A percentile compares a stretch with the other conserved stretches of the same genome.
phyloP scores from a whole-genome alignment of 2,113 vertebrate genomes.

The Macquaria ambigua region DNA sequence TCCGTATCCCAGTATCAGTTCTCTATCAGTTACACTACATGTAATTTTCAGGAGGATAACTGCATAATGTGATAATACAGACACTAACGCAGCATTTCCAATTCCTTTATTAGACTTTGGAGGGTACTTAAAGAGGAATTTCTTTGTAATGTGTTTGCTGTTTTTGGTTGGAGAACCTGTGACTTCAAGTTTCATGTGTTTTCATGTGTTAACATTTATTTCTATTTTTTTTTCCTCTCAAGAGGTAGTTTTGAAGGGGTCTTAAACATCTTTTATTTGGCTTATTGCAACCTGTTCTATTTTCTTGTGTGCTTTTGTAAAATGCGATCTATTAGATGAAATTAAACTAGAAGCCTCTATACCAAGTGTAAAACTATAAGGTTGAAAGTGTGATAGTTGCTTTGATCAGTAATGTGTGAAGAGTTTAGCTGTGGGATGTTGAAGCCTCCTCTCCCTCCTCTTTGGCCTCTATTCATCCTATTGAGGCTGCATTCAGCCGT shows the following conservation, averaged over 20 bases:
- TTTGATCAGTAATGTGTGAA: slow-evolving; percentile 24
- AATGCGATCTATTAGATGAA: not conserved
- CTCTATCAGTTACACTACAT: not conserved
- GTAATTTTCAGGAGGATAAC: too few species aligned
- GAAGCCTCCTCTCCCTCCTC: slow-evolving; percentile 18
- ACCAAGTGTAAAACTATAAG: not conserved
- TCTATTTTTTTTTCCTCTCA: not conserved
- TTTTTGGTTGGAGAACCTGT: too few species aligned
- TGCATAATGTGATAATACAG: not conserved
- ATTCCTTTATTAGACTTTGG: not conserved
- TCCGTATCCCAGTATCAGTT: not conserved
- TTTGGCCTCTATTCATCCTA: slow-evolving; percentile 18
- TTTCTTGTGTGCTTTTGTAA: not conserved
- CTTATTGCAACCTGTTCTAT: not conserved
- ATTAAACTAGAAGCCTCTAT: not conserved
- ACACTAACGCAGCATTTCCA: not conserved
- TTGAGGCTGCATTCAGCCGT: not conserved
- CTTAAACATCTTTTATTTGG: too few species aligned
- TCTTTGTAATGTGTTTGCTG: too few species aligned
- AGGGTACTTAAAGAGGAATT: too few species aligned
- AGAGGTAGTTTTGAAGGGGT: not conserved
- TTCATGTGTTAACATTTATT: not conserved
- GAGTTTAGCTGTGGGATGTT: not conserved
- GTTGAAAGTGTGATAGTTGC: not conserved
- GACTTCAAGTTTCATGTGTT: too few species aligned